These are phyloP conservation scores for Pogona vitticeps DNA, from an alignment of 2,113 vertebrate species.

Conservation along the genomic window DNA sequence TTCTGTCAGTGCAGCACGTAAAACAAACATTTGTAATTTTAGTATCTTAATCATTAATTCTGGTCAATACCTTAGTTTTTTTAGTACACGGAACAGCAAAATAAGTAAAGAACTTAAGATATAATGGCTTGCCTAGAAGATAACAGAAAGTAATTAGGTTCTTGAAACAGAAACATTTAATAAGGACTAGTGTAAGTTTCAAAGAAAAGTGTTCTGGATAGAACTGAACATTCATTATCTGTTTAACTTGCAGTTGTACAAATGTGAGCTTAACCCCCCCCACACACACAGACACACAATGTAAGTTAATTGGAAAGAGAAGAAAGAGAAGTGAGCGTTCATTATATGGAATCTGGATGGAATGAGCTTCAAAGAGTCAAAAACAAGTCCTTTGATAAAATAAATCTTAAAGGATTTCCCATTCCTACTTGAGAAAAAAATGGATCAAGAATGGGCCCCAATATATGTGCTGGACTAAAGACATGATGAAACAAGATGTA, in stretches of 20 bases:
- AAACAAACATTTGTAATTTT: neutral
- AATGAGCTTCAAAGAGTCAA: too few species aligned
- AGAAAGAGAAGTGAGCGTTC: too few species aligned
- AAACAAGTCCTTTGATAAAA: too few species aligned
- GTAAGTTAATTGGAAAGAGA: neutral
- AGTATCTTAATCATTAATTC: neutral
- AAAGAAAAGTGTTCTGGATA: constrained; percentile 28
- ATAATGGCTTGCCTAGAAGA: constrained; percentile 36
- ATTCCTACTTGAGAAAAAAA: neutral
- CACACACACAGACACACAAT: too few species aligned
- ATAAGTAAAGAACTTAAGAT: constrained; percentile 59
- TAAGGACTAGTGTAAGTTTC: constrained; percentile 24
- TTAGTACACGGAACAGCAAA: neutral
- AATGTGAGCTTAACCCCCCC: neutral
- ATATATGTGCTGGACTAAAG: neutral
- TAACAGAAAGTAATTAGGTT: constrained; percentile 52
- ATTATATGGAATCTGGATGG: too few species aligned
- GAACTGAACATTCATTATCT: constrained; percentile 50
- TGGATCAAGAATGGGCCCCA: neutral
- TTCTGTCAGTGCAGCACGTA: neutral
- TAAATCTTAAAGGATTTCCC: too few species aligned
- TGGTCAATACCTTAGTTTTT: neutral
- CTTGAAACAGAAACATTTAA: constrained; percentile 15
- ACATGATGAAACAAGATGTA: neutral
- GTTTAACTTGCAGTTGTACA: neutral